Base-by-base conservation (phyloP, 1,140 invertebrate genomes). In the Drosophila murphyi region DNA sequence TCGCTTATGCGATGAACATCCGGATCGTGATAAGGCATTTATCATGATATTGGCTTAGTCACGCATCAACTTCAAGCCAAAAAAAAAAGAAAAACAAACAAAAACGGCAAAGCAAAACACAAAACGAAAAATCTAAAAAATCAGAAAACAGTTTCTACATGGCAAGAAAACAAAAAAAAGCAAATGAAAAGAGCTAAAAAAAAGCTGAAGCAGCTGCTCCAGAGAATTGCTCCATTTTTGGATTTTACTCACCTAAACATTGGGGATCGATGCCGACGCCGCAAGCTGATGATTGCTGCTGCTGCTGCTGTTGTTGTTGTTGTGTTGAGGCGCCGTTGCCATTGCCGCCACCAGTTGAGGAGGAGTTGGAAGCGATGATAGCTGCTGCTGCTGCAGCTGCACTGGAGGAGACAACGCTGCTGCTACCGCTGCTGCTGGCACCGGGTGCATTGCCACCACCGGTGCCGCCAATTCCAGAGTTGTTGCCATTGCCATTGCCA, bases 191-290 rank as follows among this genome's bases (percentile, higher is more conserved):
- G 37, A 10, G 28, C 37, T 3, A 47, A 43, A 34, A 6, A 43
- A 10, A 5, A 29, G 20, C 20, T 1, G 20, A 20, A 20, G 20
- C 20, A 1, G 20, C 20, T 20, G 20, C 20, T 20, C 20, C 20
- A 20, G 5, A 31, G n/a, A 5, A 0, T n/a, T 8, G 3, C 2
- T 4, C 5, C 7, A 29, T 5, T 41, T 41, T 10, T 10, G 32
- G 5, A 48, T 48, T 8, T 31, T 37, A 87, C 83, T 88, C 52
- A 88, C 83, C 83, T 28, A 89, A 51, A 75, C 83, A 74, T 52
- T 83, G 85, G 29, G 71, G 60, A 76, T 88, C 83, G 29, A 76
- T 55, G 32, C 50, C 60, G 41, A 57, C 70, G 50, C 64, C 63
- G 65, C 54, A 4, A 73, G 59, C 59, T 20, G 20, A 20, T 20